phyloP scores from a whole-genome alignment of 1,140 invertebrate genomes.

The Sipha flava region DNA sequence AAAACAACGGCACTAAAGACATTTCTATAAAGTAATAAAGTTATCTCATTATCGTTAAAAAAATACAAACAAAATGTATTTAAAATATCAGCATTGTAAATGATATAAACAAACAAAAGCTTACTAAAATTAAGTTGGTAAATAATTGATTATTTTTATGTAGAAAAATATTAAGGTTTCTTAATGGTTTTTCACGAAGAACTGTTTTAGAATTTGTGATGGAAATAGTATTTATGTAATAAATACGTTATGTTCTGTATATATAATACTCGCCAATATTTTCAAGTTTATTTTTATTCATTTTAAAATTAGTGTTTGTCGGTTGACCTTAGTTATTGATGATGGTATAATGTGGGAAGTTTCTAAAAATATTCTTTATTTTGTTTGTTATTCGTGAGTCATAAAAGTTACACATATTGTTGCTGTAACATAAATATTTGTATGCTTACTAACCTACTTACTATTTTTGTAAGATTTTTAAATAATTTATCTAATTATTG shows the following conservation, averaged over 20 bases:
- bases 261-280: neutral
- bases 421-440: neutral
- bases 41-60: no score
- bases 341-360: neutral
- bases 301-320: neutral
- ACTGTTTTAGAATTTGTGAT: no score
- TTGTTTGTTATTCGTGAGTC: neutral
- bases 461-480: neutral
- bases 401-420: neutral
- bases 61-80: no score
- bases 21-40: slow-evolving; percentile 52
- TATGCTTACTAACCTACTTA: neutral
- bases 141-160: no score
- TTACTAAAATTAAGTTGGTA: no score
- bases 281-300: neutral
- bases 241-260: neutral
- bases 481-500: neutral
- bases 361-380: neutral
- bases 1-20: slow-evolving; percentile 69
- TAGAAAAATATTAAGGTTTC: neutral
- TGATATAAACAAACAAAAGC: no score
- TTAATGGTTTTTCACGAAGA: neutral
- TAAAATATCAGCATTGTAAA: no score
- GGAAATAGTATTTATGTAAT: neutral
- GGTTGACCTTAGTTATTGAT: neutral